Base-by-base conservation (phyloP, 2,888 invertebrate genomes). In the Agrochola macilenta region DNA sequence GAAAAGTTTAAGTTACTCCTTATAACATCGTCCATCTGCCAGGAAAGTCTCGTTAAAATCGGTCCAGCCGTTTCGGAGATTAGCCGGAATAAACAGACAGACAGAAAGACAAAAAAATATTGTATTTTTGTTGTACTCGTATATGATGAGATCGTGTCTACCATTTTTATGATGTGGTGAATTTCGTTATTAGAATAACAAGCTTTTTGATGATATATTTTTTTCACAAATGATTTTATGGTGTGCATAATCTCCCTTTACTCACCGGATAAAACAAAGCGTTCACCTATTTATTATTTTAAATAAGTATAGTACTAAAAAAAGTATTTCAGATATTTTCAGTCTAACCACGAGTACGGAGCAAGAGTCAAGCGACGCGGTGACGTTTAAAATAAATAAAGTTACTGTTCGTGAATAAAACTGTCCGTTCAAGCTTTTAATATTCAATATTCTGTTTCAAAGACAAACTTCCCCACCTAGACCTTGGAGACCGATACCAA, bases 401-500 rank as follows among this genome's bases (percentile, higher is more conserved):
- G 17, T 72, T 54, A 49, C 54, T 46, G 52, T 60, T 65, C 54
- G 30, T 65, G 57, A 54, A 75, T 72, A 58, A 75, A 79, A 81
- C 52, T 69, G 68, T 80, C 54, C 54, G n/a, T 83, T 69, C 71
- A 57, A 39, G 0, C 20, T 74, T 84, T 84, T 65, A 82, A 68
- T 84, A 84, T 82, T 82, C 60, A 74, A 64, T 76, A 78, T 74
- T 82, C 78, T 12, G 65, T 79, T 75, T 74, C 61, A 84, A 71
- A 74, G 71, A 73, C 79, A 77, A 79, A 77, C 61, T 83, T 75
- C 57, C 58, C n/a, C 49, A 79, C 83, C 60, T 74, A 46, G 46
- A 46, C 46, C 46, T 46, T 63, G 69, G 75, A 79, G 73, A 79
- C 70, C 61, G 63, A 82, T 82, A 79, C 69, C 61, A 70, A 23